These are phyloP conservation scores for Mastacembelus armatus DNA, from an alignment of 2,797 vertebrate genomes.

Conservation along the genomic window DNA sequence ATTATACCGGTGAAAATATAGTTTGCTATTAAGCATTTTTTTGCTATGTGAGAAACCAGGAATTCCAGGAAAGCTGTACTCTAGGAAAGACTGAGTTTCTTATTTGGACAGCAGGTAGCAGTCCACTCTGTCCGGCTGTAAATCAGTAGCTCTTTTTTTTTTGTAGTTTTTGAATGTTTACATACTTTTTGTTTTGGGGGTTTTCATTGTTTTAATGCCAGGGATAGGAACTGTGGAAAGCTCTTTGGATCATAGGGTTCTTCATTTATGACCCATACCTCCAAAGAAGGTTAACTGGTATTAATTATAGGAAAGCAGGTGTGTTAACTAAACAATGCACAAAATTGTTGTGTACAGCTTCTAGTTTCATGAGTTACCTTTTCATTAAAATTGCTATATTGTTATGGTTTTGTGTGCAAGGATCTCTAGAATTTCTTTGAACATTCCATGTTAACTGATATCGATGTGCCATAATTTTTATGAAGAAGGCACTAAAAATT, in stretches of 20 bases:
- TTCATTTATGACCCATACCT: conserved; percentile 22
- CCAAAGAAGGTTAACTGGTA: conserved; percentile 33
- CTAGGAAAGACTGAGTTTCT: conserved; percentile 16
- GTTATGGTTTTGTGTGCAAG: conserved; percentile 29
- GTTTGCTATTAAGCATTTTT: conserved; percentile 32
- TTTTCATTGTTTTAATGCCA: conserved; percentile 46
- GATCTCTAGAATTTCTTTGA: conserved; percentile 41
- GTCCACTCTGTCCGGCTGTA: conserved; percentile 50
- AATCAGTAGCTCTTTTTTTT: conserved; percentile 40
- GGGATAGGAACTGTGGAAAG: conserved; percentile 12
- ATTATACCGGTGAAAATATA: conserved; percentile 1
- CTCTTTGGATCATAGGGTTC: conserved; percentile 24
- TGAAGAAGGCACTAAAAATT: too few species aligned
- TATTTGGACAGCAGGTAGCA: conserved; percentile 25
- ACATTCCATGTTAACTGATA: conserved; percentile 64
- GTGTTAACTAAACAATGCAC: conserved; percentile 22
- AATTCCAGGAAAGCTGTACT: conserved; percentile 48
- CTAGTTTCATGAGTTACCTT: conserved; percentile 10
- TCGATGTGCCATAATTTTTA: conserved; percentile 63
- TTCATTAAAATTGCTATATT: conserved; percentile 45
- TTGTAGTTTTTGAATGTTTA: conserved; percentile 70
- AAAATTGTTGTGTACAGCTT: conserved; percentile 36
- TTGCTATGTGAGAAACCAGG: conserved; percentile 24
- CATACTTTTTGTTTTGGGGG: conserved; percentile 60
- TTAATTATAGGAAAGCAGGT: conserved; percentile 56